Conservation (phyloP, 1,140 invertebrate genomes). For the Pseudobourletiella spinata region DNA sequence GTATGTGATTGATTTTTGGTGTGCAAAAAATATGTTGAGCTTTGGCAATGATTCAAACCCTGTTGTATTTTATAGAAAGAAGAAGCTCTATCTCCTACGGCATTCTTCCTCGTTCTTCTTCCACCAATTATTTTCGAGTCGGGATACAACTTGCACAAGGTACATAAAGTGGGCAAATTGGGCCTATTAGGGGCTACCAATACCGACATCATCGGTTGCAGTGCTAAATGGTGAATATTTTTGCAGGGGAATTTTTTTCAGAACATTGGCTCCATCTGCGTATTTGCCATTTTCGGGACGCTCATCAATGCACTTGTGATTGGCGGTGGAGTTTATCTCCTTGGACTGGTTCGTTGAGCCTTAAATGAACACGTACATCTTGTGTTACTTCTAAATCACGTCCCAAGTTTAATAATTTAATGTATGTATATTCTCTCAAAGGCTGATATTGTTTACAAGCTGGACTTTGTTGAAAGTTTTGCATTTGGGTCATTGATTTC, state of each 20-base stretch:
- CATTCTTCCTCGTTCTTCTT: slow-evolving; percentile 92
- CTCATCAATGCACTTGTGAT: slow-evolving; percentile 89
- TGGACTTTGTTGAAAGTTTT: slow-evolving; percentile 93
- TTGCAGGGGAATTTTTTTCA: slow-evolving; percentile 87
- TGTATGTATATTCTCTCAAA: slow-evolving; percentile 37
- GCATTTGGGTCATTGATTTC: slow-evolving; percentile 96
- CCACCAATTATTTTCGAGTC: slow-evolving; percentile 99
- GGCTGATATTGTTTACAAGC: slow-evolving; percentile 67
- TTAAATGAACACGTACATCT: background rate
- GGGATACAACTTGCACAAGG: slow-evolving; percentile 96
- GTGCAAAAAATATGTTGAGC: background rate
- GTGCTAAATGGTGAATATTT: too few species aligned
- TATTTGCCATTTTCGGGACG: slow-evolving; percentile 95
- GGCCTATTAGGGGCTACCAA: too few species aligned
- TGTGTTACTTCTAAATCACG: background rate
- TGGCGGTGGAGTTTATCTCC: slow-evolving; percentile 86
- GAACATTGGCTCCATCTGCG: slow-evolving; percentile 59
- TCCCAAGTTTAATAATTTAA: background rate
- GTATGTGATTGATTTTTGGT: slow-evolving; percentile 7
- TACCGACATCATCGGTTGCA: too few species aligned
- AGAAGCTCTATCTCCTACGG: slow-evolving; percentile 92
- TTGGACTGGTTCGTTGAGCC: slow-evolving; percentile 61
- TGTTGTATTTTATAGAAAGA: slow-evolving; percentile 56
- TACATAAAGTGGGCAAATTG: slow-evolving; percentile 37
- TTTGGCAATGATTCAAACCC: background rate